phyloP scores from a whole-genome alignment of 2,888 invertebrate genomes.

The Neoascia interrupta region DNA sequence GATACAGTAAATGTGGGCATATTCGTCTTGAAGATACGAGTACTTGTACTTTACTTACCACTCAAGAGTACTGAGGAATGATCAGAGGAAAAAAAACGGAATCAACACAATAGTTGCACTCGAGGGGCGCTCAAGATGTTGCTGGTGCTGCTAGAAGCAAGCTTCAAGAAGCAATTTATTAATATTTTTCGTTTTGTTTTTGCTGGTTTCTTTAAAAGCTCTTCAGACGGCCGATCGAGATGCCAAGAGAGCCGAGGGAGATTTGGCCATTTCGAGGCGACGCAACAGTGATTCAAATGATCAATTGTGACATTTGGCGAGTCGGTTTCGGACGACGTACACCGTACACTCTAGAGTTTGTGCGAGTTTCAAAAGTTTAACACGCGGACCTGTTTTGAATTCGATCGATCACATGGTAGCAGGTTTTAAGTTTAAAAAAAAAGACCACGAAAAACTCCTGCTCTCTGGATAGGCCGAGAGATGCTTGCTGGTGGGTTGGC shows the following conservation, averaged over 20 bases:
- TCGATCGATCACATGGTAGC: constrained; percentile 32
- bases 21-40: constrained; percentile 7
- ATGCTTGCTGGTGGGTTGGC: constrained; percentile 20
- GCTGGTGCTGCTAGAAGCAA: constrained; percentile 28
- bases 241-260: not conserved
- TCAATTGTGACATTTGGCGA: constrained; percentile 62
- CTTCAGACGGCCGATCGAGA: not conserved
- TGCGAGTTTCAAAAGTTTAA: constrained; percentile 17
- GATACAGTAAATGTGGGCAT: constrained; percentile 46
- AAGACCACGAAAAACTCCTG: too few relatives aligned
- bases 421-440: too few relatives aligned
- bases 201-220: constrained; percentile 45
- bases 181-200: not conserved
- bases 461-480: too few relatives aligned
- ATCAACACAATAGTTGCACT: constrained; percentile 51
- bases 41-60: constrained; percentile 23
- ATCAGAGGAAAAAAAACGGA: constrained; percentile 3
- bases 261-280: constrained; percentile 37
- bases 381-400: constrained; percentile 45
- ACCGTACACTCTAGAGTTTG: constrained; percentile 9
- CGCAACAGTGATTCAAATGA: constrained; percentile 53
- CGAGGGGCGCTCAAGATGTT: constrained; percentile 31
- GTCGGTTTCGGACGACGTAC: constrained; percentile 35
- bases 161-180: constrained; percentile 37
- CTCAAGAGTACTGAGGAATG: constrained; percentile 20